phyloP scores from a whole-genome alignment of 2,797 vertebrate genomes.

The Arrhamphus sclerolepis region DNA sequence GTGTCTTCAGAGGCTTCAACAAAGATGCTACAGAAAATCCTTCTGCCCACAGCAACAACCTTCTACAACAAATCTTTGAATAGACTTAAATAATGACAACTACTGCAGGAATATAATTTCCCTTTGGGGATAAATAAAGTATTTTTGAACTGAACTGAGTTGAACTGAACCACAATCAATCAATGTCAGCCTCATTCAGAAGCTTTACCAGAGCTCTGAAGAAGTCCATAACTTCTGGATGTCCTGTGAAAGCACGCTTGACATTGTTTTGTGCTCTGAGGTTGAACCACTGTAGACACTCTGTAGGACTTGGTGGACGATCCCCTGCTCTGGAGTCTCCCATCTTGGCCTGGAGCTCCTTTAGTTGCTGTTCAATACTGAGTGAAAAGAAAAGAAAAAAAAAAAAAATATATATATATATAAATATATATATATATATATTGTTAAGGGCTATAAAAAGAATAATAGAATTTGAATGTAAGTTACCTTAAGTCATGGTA shows the following conservation, averaged over 20 bases:
- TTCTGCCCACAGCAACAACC: no score
- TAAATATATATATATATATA: no score
- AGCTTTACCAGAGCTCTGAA: slow-evolving; percentile 88
- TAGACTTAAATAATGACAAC: no score
- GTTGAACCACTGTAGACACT: slow-evolving; percentile 87
- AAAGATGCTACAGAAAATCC: no score
- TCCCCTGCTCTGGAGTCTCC: slow-evolving; percentile 79
- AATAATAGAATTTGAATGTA: background rate
- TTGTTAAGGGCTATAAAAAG: slow-evolving; percentile 4
- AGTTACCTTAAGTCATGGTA: background rate
- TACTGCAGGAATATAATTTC: no score
- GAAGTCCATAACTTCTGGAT: slow-evolving; percentile 86
- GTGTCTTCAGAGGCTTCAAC: no score
- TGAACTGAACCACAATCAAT: no score
- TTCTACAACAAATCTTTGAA: no score
- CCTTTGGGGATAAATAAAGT: no score
- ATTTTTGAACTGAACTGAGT: no score
- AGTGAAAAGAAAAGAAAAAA: slow-evolving; percentile 38
- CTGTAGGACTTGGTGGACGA: slow-evolving; percentile 78
- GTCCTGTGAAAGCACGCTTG: slow-evolving; percentile 76
- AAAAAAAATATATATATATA: background rate
- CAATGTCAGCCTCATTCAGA: background rate
- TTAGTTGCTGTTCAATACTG: slow-evolving; percentile 89
- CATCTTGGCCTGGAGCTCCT: slow-evolving; percentile 85
- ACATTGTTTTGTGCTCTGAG: slow-evolving; percentile 70